phyloP scores from a whole-genome alignment of 1,140 invertebrate species.

The Conopomorpha cramerella region DNA sequence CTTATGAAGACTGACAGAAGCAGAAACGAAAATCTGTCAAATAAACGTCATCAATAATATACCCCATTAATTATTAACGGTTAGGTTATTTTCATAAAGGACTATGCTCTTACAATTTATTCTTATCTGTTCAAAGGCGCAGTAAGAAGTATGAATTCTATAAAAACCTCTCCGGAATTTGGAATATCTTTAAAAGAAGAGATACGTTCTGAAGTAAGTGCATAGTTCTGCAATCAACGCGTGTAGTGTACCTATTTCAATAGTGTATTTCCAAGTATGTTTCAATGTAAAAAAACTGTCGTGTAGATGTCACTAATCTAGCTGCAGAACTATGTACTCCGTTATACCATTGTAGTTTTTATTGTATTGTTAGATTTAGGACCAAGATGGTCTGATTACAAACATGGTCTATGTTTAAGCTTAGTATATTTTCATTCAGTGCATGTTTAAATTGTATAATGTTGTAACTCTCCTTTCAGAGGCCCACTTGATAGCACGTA shows the following conservation, averaged over 20 bases:
- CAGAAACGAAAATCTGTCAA: no score
- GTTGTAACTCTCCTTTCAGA: conserved; percentile 20
- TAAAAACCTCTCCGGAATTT: conserved; percentile 49
- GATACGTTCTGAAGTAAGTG: conserved; percentile 38
- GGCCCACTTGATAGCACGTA: conserved; percentile 37
- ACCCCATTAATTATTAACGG: no score
- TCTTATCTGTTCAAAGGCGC: conserved; percentile 24
- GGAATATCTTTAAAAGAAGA: conserved; percentile 46
- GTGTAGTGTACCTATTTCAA: conserved; percentile 2
- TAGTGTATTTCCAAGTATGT: background rate
- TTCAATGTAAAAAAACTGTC: background rate
- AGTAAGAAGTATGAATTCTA: conserved; percentile 36
- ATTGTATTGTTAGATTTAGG: no score
- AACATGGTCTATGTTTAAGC: no score
- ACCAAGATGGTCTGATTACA: no score
- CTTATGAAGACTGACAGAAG: no score
- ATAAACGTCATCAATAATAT: no score
- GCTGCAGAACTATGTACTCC: conserved; percentile 34
- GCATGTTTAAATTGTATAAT: conserved; percentile 4
- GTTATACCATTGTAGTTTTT: no score
- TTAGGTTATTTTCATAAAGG: no score
- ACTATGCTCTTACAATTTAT: conserved; percentile 57
- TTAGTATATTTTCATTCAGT: no score
- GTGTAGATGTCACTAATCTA: background rate
- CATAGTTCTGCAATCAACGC: conserved; percentile 49